Conservation (phyloP, 1,140 invertebrate genomes). For the Phenacoccus solenopsis region DNA sequence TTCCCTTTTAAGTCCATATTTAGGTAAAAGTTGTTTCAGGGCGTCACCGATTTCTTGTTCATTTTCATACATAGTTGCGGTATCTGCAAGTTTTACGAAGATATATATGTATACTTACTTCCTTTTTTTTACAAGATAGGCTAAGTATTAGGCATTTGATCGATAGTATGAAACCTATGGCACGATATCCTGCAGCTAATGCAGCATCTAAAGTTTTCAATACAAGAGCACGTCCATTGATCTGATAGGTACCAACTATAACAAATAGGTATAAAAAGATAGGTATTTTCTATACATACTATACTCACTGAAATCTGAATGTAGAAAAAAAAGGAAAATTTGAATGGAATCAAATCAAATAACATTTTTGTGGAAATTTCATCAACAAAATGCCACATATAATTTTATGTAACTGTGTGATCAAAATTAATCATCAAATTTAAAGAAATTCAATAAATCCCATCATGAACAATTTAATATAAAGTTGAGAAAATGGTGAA, state of each 20-base stretch:
- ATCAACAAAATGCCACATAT: too few relatives aligned
- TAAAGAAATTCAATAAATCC: too few relatives aligned
- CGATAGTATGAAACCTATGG: conserved; percentile 37
- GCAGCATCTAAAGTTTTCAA: conserved; percentile 37
- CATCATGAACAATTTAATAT: too few relatives aligned
- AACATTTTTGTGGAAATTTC: too few relatives aligned
- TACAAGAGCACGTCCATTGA: conserved; percentile 35
- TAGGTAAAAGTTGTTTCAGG: conserved; percentile 44
- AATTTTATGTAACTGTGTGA: too few relatives aligned
- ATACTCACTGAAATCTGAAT: too few relatives aligned
- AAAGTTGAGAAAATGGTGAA: too few relatives aligned
- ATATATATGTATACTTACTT: background rate
- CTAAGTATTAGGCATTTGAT: background rate
- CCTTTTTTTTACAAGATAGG: background rate
- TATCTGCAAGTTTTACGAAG: conserved; percentile 42
- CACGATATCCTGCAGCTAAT: conserved; percentile 41
- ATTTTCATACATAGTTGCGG: conserved; percentile 58
- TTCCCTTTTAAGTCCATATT: conserved; percentile 46
- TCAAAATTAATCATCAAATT: too few relatives aligned
- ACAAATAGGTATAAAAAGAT: conserved; percentile 8
- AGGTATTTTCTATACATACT: too few relatives aligned
- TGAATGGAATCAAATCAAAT: too few relatives aligned
- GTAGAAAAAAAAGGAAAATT: too few relatives aligned
- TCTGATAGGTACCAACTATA: conserved; percentile 41
- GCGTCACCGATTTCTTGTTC: conserved; percentile 51